phyloP scores from a whole-genome alignment of 1,140 invertebrate species.

The Drosophila sucinea region DNA sequence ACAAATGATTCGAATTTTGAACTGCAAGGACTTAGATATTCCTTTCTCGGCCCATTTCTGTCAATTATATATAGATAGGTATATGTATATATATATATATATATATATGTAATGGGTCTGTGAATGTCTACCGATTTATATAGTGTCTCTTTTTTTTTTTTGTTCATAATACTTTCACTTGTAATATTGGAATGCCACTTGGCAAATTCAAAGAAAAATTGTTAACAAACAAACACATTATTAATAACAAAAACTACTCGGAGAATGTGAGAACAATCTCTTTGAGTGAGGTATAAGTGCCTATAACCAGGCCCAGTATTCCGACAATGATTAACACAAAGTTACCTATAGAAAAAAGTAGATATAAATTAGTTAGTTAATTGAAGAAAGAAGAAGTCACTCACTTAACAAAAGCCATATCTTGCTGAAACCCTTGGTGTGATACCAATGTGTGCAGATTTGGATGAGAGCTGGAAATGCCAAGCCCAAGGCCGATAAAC shows the following conservation, averaged over 20 bases:
- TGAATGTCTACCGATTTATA: constrained; percentile 50
- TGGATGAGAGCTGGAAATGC: constrained; percentile 94
- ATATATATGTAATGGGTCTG: constrained; percentile 47
- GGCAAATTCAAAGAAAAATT: constrained; percentile 43
- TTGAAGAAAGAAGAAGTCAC: constrained; percentile 9
- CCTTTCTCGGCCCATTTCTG: constrained; percentile 19
- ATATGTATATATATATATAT: constrained; percentile 32
- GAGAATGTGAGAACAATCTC: constrained; percentile 86
- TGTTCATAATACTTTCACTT: constrained; percentile 74
- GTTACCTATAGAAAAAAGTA: constrained; percentile 85
- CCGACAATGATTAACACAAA: constrained; percentile 88
- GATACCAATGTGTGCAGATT: constrained; percentile 87
- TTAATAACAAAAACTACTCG: constrained; percentile 46
- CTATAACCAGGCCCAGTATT: constrained; percentile 87
- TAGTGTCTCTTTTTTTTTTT: constrained; percentile 27
- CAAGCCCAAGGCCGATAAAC: constrained; percentile 92
- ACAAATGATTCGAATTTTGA: neutral
- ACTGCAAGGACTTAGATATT: neutral
- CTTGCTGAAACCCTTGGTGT: constrained; percentile 79
- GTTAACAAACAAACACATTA: constrained; percentile 6
- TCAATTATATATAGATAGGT: constrained; percentile 20
- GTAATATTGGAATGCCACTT: constrained; percentile 60
- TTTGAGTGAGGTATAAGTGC: constrained; percentile 88
- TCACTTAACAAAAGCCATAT: constrained; percentile 72
- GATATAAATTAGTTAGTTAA: neutral